These are phyloP conservation scores for Lophotis ruficrista DNA, from an alignment of 2,113 vertebrate genomes.

Conservation along the genomic window DNA sequence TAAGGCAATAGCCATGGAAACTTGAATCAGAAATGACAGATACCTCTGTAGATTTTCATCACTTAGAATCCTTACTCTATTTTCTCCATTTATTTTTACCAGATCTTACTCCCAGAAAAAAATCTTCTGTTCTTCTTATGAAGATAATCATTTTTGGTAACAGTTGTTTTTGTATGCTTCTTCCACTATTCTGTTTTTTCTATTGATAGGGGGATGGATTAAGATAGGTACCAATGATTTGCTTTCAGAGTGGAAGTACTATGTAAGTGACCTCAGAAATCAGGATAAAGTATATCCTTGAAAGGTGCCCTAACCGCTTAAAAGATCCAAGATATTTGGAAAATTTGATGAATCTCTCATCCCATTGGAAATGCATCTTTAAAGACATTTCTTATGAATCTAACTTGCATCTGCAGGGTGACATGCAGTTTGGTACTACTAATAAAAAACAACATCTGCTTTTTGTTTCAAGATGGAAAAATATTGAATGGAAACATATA, in stretches of 20 bases:
- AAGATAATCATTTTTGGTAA: neutral
- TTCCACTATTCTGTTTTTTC: neutral
- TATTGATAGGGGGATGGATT: neutral
- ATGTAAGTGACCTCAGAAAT: neutral
- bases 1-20: neutral
- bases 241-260: neutral
- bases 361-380: neutral
- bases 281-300: neutral
- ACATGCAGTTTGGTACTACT: neutral
- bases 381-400: neutral
- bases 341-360: neutral
- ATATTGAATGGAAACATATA: neutral
- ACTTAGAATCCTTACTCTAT: neutral
- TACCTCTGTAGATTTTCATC: neutral
- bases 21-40: neutral
- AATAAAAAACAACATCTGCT: neutral
- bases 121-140: neutral
- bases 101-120: neutral
- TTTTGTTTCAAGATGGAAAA: neutral
- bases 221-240: neutral
- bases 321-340: neutral
- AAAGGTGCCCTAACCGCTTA: neutral
- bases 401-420: neutral
- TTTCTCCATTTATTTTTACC: neutral
- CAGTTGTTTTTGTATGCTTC: neutral